Evolutionary conservation across 2,888 invertebrate genomes (phyloP).

Genomic region (Boloria selene): DNA sequence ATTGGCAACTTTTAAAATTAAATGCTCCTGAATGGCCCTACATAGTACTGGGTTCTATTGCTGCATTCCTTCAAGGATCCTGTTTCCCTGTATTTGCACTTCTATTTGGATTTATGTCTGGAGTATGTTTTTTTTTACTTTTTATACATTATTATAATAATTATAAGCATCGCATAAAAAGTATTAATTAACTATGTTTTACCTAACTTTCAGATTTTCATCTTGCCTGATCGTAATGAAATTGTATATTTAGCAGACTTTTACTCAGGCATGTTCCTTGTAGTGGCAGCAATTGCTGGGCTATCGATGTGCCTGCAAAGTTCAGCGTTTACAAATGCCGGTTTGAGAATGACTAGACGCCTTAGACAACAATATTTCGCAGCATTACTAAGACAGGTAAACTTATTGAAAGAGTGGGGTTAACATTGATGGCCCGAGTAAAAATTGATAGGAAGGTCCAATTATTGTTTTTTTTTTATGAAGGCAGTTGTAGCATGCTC

Average conservation of each 20-base stretch:
- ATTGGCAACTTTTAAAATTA: slow-evolving; percentile 80
- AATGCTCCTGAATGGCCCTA: slow-evolving; percentile 85
- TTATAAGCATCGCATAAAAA: not conserved
- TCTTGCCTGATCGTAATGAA: slow-evolving; percentile 77
- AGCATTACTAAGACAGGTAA: slow-evolving; percentile 81
- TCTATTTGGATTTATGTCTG: slow-evolving; percentile 86
- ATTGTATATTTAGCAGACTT: slow-evolving; percentile 82
- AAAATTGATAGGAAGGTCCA: no score
- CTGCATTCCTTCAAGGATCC: slow-evolving; percentile 84
- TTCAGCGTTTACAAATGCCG: slow-evolving; percentile 88
- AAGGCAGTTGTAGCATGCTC: no score
- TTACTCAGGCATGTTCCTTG: slow-evolving; percentile 85
- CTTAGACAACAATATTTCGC: slow-evolving; percentile 75
- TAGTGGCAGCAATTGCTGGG: slow-evolving; percentile 86
- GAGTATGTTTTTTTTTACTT: slow-evolving; percentile 59
- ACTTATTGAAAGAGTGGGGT: not conserved
- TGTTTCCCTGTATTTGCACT: slow-evolving; percentile 86
- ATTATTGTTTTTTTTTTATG: no score
- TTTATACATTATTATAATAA: not conserved
- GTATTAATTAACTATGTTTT: slow-evolving; percentile 11
- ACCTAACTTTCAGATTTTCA: slow-evolving; percentile 78
- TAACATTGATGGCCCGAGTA: no score
- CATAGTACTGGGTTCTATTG: slow-evolving; percentile 83
- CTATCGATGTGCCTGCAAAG: slow-evolving; percentile 86
- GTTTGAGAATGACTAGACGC: slow-evolving; percentile 88